Evolutionary conservation across 2,888 invertebrate genomes (phyloP).

Genomic region (Papilio elwesi): DNA sequence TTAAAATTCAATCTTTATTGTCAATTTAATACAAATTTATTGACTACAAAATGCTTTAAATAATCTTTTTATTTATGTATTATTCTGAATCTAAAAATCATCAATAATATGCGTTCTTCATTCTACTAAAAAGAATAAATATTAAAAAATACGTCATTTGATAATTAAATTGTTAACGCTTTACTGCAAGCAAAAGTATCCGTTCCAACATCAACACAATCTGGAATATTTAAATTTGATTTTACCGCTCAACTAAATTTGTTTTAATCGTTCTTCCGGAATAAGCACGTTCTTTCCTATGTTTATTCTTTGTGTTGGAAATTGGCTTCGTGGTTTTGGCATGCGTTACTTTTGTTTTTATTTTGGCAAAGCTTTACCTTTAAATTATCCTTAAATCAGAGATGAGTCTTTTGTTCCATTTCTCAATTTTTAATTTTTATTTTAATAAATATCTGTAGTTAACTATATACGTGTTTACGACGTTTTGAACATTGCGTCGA

Average conservation of each 20-base stretch:
- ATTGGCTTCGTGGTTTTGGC: constrained; percentile 39
- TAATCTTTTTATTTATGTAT: not conserved
- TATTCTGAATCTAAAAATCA: not conserved
- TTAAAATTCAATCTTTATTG: constrained; percentile 41
- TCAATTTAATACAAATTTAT: constrained; percentile 20
- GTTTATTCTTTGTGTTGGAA: constrained; percentile 21
- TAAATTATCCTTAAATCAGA: constrained; percentile 8
- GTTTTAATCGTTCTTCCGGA: not conserved
- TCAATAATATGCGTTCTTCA: not conserved
- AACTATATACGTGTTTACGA: not conserved
- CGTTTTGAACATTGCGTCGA: not conserved
- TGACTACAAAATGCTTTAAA: too few relatives aligned
- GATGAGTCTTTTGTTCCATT: constrained; percentile 28
- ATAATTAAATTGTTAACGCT: not conserved
- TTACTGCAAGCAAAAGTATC: not conserved
- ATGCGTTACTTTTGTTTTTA: constrained; percentile 27
- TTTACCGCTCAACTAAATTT: constrained; percentile 17
- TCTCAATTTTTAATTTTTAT: not conserved
- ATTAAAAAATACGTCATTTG: not conserved
- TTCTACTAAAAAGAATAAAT: not conserved
- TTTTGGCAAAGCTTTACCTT: constrained; percentile 14
- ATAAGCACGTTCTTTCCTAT: constrained; percentile 3
- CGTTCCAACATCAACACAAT: constrained; percentile 1
- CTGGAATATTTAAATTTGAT: constrained; percentile 1
- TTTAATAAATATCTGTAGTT: not conserved